Conservation (phyloP, 1,140 invertebrate genomes). For the Aphaenogaster rudis region DNA sequence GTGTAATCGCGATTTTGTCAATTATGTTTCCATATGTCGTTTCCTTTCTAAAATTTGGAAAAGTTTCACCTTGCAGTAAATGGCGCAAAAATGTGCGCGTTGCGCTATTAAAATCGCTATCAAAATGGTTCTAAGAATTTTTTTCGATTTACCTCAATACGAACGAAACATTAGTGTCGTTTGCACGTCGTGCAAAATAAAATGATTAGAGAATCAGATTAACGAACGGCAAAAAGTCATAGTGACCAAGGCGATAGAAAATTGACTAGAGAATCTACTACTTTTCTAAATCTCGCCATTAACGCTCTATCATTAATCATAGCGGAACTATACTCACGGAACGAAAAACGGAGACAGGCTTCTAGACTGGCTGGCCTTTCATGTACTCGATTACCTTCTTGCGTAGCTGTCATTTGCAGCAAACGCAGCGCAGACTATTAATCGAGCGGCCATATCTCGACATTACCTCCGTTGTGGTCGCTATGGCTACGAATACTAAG, state of each 20-base stretch:
- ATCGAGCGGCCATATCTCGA: conserved; percentile 76
- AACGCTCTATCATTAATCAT: background rate
- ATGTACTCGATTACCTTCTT: conserved; percentile 62
- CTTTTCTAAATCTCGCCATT: background rate
- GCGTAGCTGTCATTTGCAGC: conserved; percentile 72
- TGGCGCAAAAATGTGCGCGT: too few species aligned
- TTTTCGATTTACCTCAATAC: too few species aligned
- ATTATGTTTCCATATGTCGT: too few species aligned
- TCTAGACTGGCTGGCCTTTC: background rate
- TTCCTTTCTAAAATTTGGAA: too few species aligned
- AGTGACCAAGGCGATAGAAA: background rate
- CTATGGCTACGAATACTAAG: conserved; percentile 76
- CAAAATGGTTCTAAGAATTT: too few species aligned
- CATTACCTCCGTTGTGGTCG: conserved; percentile 52
- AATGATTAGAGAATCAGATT: too few species aligned
- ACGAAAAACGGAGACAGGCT: background rate
- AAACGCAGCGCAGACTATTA: conserved; percentile 71
- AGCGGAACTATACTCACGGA: conserved; percentile 51
- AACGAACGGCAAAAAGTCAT: too few species aligned
- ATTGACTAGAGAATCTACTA: background rate
- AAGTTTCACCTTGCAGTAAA: too few species aligned
- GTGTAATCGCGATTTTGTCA: too few species aligned
- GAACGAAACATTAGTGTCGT: too few species aligned
- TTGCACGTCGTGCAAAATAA: too few species aligned
- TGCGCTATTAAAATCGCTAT: too few species aligned